Evolutionary conservation across 2,888 invertebrate genomes (phyloP).

Genomic region (Mimas tiliae): DNA sequence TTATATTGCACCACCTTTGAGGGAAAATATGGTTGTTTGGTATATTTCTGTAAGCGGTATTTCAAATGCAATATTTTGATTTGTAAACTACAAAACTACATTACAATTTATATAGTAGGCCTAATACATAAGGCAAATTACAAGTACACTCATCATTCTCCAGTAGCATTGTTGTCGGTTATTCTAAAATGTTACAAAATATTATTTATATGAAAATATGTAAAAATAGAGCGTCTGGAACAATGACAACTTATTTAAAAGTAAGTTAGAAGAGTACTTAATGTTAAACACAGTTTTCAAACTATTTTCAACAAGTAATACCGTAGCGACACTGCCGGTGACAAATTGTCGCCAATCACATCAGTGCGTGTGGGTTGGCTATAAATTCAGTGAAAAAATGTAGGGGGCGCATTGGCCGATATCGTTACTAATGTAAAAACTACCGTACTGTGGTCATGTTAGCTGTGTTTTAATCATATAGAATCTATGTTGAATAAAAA

Average conservation of each 20-base stretch:
- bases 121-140: no score
- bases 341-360: slow-evolving; percentile 71
- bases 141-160: no score
- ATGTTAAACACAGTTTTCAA: no score
- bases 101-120: no score
- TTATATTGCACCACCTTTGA: slow-evolving; percentile 13
- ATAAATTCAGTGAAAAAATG: slow-evolving; percentile 67
- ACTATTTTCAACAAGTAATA: no score
- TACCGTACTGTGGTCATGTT: slow-evolving; percentile 2
- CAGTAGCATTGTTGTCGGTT: no score
- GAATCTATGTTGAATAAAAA: neutral
- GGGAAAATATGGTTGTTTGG: slow-evolving; percentile 9
- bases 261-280: no score
- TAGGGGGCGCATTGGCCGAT: slow-evolving; percentile 45
- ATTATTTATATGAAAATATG: no score
- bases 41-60: neutral
- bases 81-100: no score
- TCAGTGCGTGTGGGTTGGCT: slow-evolving; percentile 68
- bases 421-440: slow-evolving; percentile 46
- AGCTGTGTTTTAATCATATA: neutral
- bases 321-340: slow-evolving; percentile 36
- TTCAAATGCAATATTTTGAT: slow-evolving; percentile 12
- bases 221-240: no score
- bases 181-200: no score
- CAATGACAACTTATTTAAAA: no score